Evolutionary conservation across 2,113 vertebrate genomes (phyloP).

Genomic region (Lynx canadensis): DNA sequence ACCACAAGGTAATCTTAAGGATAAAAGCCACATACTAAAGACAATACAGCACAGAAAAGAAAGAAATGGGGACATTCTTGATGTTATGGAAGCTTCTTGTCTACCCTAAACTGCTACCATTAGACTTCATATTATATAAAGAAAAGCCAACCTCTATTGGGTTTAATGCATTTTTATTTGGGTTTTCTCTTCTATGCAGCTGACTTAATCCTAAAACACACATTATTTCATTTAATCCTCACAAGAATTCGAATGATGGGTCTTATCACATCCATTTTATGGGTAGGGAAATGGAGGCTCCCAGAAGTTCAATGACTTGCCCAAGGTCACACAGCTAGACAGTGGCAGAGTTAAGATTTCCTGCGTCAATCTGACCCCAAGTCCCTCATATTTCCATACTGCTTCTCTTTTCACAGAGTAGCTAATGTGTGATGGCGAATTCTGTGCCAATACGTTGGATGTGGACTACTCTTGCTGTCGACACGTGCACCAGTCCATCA

Average conservation of each 20-base stretch:
- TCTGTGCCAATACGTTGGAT: not conserved
- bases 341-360: not conserved
- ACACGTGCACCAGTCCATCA: not conserved
- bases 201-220: not conserved
- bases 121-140: not conserved
- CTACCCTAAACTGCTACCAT: not conserved
- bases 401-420: not conserved
- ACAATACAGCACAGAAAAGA: not conserved
- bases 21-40: not conserved
- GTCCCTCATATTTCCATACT: not conserved
- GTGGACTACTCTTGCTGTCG: not conserved
- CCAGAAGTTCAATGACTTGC: not conserved
- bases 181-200: not conserved
- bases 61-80: not conserved
- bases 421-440: not conserved
- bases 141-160: not conserved
- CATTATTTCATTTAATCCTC: constrained; percentile 19
- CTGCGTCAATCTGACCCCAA: not conserved
- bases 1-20: constrained; percentile 23
- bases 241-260: not conserved
- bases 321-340: not conserved
- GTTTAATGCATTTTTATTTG: not conserved
- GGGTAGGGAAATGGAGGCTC: not conserved
- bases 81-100: not conserved
- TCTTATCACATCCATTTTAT: not conserved